Percentiles rank a stretch among this genome's conserved stretches.
phyloP scores from a whole-genome alignment of 2,797 vertebrate genomes.

The Telmatherina bonti region DNA sequence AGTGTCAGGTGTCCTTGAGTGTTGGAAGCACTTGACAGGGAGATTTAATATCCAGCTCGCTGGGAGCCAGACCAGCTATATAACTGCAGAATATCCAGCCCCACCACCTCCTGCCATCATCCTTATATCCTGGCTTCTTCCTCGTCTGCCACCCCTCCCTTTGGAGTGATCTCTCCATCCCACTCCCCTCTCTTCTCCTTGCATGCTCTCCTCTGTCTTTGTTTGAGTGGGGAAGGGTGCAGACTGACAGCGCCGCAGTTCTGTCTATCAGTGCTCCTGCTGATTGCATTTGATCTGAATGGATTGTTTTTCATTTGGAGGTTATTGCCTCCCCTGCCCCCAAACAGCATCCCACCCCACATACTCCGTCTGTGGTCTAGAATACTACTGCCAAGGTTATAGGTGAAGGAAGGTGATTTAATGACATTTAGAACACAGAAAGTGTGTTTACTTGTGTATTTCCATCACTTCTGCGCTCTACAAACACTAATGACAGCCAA shows the following conservation, averaged over 20 bases:
- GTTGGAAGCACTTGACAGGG: slow-evolving; percentile 92
- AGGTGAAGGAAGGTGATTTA: slow-evolving; percentile 44
- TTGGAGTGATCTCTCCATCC: slow-evolving; percentile 69
- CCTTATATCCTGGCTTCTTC: slow-evolving; percentile 76
- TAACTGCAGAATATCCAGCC: slow-evolving; percentile 82
- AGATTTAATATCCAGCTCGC: slow-evolving; percentile 93
- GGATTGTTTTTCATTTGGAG: slow-evolving; percentile 84
- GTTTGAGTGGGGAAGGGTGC: slow-evolving; percentile 64
- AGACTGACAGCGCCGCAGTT: slow-evolving; percentile 62
- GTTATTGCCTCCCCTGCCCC: slow-evolving; percentile 77
- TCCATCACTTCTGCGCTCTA: slow-evolving; percentile 29
- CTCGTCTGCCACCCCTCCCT: slow-evolving; percentile 63
- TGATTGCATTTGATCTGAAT: slow-evolving; percentile 84
- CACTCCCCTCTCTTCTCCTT: slow-evolving; percentile 42
- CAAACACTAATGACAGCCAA: slow-evolving; percentile 39
- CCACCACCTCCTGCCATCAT: slow-evolving; percentile 71
- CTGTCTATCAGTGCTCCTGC: slow-evolving; percentile 73
- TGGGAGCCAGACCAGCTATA: slow-evolving; percentile 89
- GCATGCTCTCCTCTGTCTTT: slow-evolving; percentile 59
- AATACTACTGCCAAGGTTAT: slow-evolving; percentile 45
- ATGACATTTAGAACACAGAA: slow-evolving; percentile 42
- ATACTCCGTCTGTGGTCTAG: slow-evolving; percentile 42
- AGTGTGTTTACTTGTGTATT: slow-evolving; percentile 27
- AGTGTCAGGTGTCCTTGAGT: slow-evolving; percentile 89
- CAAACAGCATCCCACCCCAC: slow-evolving; percentile 29